These are phyloP conservation scores for Agrotis ipsilon DNA, from an alignment of 2,888 invertebrate genomes.

Conservation along the genomic window DNA sequence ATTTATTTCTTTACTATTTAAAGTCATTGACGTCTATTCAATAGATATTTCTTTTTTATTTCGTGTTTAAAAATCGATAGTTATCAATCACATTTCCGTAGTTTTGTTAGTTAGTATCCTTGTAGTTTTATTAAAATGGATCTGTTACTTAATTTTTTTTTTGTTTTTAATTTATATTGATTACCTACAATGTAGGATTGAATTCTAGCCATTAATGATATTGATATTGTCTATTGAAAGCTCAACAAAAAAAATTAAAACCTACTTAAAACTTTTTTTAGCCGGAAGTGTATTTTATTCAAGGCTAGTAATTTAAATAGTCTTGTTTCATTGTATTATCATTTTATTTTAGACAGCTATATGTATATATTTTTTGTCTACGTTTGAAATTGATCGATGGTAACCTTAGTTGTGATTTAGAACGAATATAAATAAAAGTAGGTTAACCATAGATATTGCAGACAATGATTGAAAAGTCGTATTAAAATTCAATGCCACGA, in stretches of 20 bases:
- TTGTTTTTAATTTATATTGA: neutral
- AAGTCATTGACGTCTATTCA: neutral
- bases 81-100: neutral
- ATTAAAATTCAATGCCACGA: slow-evolving; percentile 14
- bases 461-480: slow-evolving; percentile 7
- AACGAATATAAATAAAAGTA: neutral
- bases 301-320: slow-evolving; percentile 35
- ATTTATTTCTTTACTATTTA: neutral
- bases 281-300: slow-evolving; percentile 25
- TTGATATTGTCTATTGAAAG: slow-evolving; percentile 22
- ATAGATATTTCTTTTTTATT: neutral
- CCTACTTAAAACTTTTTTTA: slow-evolving; percentile 8
- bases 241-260: slow-evolving; percentile 31
- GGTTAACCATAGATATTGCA: slow-evolving; percentile 1
- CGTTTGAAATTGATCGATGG: slow-evolving; percentile 30
- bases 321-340: slow-evolving; percentile 11
- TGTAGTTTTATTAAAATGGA: neutral
- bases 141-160: neutral
- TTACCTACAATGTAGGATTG: slow-evolving; percentile 11
- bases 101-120: neutral
- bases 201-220: slow-evolving; percentile 9
- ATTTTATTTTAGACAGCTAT: slow-evolving; percentile 5
- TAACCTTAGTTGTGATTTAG: neutral
- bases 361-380: slow-evolving; percentile 10
- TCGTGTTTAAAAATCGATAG: neutral